Evolutionary conservation across 2,113 vertebrate species (phyloP).

Genomic region (Collichthys lucidus): DNA sequence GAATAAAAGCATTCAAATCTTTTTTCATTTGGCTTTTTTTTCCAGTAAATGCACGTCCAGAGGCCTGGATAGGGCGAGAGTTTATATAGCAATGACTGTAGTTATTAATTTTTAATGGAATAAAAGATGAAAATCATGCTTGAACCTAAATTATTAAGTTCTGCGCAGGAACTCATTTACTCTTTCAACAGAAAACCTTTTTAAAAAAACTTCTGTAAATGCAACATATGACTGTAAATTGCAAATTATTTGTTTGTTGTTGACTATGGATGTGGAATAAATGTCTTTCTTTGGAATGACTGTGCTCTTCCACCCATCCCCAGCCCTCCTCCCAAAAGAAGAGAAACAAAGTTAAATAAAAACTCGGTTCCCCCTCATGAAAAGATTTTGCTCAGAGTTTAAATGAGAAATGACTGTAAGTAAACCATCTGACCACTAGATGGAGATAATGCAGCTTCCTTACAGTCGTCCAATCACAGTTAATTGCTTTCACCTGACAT

Average conservation of each 20-base stretch:
- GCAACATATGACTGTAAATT: slow-evolving; percentile 77
- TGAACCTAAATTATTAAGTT: slow-evolving; percentile 78
- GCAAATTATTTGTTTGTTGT: slow-evolving; percentile 69
- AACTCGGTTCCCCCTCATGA: neutral
- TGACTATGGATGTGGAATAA: slow-evolving; percentile 76
- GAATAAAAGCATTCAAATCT: slow-evolving; percentile 33
- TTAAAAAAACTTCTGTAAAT: slow-evolving; percentile 71
- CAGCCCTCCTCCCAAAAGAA: neutral
- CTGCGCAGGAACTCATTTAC: slow-evolving; percentile 51
- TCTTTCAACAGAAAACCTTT: slow-evolving; percentile 41
- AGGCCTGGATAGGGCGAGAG: slow-evolving; percentile 31
- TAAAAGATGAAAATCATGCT: slow-evolving; percentile 54
- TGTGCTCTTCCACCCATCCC: slow-evolving; percentile 18
- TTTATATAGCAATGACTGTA: slow-evolving; percentile 33
- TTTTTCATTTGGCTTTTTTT: slow-evolving; percentile 16
- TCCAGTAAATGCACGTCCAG: slow-evolving; percentile 43
- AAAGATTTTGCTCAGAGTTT: neutral
- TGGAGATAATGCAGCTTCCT: slow-evolving; percentile 25
- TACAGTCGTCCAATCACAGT: neutral
- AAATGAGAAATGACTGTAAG: neutral
- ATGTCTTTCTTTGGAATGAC: slow-evolving; percentile 65
- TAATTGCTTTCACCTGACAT: neutral
- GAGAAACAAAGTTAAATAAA: slow-evolving; percentile 27
- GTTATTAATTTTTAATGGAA: slow-evolving; percentile 47
- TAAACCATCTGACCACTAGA: slow-evolving; percentile 33